Base-by-base conservation (phyloP, 2,113 vertebrate species). In the Podarcis cretensis region DNA sequence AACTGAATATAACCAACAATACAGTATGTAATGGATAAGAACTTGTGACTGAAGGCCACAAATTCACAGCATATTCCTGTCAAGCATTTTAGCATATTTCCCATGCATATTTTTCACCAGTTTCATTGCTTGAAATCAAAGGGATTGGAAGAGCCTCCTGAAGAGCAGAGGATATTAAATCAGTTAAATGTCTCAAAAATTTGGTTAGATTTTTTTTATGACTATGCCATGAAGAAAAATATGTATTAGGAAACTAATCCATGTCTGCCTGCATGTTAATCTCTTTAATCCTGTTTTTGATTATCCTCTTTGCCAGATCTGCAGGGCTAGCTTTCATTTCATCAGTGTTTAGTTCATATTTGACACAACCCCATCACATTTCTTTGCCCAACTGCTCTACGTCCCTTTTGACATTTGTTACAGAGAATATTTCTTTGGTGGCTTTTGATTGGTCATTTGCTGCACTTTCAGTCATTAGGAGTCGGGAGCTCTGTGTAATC, bases 251-350 rank as follows among this genome's bases (percentile, higher is more conserved):
- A 43, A 74, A 84, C 57, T 37, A 40, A 40, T 76, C 73, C 54
- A 40, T 85, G 73, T 63, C 84, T 37, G 54, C 32, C 54, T 85
- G 23, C 6, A 74, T 65, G 57, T 85, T 76, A 76, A 85, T 65
- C 57, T 57, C 32, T 85, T 76, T 77, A 85, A 85, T 81, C 77
- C 78, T 63, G 13, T 37, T 59, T 71, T 81, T 81, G 37, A 73
- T 81, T 81, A 81, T 87, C n/a, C 32, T 73, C 25, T 73, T 73
- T 81, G 25, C 7, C 48, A 81, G 10, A 87, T 59, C 78, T 73
- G 6, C 48, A 30, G 57, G 54, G 71, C 40, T 23, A 75, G 71
- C 32, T 63, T 76, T 85, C n/a, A 75, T 21, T 85, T 37, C 23
- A 63, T 65, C 73, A 37, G 3, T 54, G 54, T 85, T 85, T 25